Conservation (phyloP, 2,113 vertebrate genomes). For the Hippopotamus amphibius region DNA sequence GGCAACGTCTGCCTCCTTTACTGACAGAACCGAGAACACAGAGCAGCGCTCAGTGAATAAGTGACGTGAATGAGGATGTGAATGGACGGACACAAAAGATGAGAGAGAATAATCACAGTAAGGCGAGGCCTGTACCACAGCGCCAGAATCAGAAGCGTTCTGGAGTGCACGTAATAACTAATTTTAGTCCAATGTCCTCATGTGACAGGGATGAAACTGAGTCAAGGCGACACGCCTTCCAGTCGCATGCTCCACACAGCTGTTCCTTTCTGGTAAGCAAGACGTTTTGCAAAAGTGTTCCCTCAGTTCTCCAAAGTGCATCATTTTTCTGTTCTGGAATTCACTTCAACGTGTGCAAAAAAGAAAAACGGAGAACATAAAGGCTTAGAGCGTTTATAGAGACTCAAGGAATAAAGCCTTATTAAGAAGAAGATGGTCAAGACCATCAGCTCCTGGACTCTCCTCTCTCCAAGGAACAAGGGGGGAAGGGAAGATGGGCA, state of each 20-base stretch:
- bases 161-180: background rate
- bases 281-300: background rate
- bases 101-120: background rate
- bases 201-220: background rate
- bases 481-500: background rate
- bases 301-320: background rate
- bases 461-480: background rate
- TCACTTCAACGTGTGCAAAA: background rate
- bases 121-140: rapidly evolving
- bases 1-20: background rate
- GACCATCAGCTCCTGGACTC: background rate
- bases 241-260: background rate
- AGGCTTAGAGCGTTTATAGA: background rate
- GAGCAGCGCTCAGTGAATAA: background rate
- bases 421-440: background rate
- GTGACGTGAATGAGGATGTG: background rate
- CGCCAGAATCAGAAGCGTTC: too few species aligned
- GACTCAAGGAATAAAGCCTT: background rate
- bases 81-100: background rate
- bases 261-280: background rate
- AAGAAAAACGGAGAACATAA: background rate
- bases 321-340: background rate
- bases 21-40: background rate
- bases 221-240: background rate
- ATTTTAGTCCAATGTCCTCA: background rate